These are phyloP conservation scores for Nannoperca australis DNA, from an alignment of 2,797 vertebrate species.

Conservation along the genomic window DNA sequence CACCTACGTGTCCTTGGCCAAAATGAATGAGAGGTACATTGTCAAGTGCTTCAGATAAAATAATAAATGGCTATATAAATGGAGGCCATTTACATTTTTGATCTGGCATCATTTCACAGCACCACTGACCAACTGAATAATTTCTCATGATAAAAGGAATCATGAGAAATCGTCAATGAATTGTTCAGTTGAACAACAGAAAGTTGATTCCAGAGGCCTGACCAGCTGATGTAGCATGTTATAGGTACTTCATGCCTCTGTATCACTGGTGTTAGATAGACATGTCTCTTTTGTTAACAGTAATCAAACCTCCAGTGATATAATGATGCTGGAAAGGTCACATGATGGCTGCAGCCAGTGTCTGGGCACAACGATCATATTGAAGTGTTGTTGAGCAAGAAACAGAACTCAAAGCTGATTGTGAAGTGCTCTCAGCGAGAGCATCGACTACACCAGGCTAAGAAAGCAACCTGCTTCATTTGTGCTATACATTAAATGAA, in stretches of 20 bases:
- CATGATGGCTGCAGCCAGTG: not conserved
- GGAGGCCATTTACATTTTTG: not conserved
- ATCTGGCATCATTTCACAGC: not conserved
- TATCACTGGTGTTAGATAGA: not conserved
- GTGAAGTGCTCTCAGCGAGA: not conserved
- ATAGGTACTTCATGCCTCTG: no score
- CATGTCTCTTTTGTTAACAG: not conserved
- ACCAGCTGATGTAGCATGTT: not conserved
- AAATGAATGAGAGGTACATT: not conserved
- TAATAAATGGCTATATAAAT: not conserved
- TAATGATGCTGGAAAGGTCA: constrained; percentile 25
- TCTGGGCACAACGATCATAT: not conserved
- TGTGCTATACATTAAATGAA: not conserved
- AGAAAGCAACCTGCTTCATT: not conserved
- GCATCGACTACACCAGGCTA: no score
- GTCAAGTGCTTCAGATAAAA: not conserved
- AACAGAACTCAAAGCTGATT: not conserved
- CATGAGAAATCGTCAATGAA: not conserved
- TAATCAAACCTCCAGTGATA: not conserved
- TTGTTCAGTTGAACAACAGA: no score
- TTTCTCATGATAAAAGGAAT: no score
- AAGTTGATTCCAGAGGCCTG: not conserved
- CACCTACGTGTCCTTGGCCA: not conserved
- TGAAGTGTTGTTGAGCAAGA: not conserved
- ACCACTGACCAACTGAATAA: not conserved